Evolutionary conservation across 2,888 invertebrate genomes (phyloP), one percentile per base, ranked within the genome.

Genomic region (Chloroclysta siterata): DNA sequence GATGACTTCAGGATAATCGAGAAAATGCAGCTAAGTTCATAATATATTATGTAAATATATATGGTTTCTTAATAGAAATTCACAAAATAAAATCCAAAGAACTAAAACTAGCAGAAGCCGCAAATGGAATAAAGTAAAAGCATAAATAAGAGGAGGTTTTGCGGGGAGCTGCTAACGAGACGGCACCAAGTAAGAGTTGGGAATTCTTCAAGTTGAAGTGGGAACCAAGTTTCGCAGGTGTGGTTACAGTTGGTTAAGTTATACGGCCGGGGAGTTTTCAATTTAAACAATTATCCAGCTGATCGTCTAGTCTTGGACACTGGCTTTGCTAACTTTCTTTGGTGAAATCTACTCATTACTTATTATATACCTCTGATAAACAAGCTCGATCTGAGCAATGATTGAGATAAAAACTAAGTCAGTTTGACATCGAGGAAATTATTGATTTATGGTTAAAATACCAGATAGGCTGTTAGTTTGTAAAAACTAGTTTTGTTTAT

Each of bases 111-210:
- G 62, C 65, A 65, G 68, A 68, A 72, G 71, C 83, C 80, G 72
- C 83, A 84, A 89, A 89, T 86, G 84, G 85, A 89, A 86, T 88
- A 89, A 88, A 89, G 87, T 90, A 84, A 77, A 74, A 72, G 75
- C 86, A 90, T 91, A 89, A 91, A 91, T 90, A 90, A 86, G 81
- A 82, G 67, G 81, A 83, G 90, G 87, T 88, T 90, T 90, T 87
- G 89, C 84, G 88, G 89, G 80, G 75, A 80, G 78, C 77, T 74
- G 83, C 87, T 90, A 91, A 91, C 86, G 89, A 90, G 89, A 85
- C 85, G 84, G 61, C 66, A 56, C 63, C 62, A 57, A 70, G 68
- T 68, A 70, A 83, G 80, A 88, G 86, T 88, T 85, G 79, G 75
- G 70, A 74, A 79, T 81, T 80, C 80, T 80, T 81, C 76, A 77